phyloP scores from a whole-genome alignment of 2,113 vertebrate species.

The Notarius quadriscutis region DNA sequence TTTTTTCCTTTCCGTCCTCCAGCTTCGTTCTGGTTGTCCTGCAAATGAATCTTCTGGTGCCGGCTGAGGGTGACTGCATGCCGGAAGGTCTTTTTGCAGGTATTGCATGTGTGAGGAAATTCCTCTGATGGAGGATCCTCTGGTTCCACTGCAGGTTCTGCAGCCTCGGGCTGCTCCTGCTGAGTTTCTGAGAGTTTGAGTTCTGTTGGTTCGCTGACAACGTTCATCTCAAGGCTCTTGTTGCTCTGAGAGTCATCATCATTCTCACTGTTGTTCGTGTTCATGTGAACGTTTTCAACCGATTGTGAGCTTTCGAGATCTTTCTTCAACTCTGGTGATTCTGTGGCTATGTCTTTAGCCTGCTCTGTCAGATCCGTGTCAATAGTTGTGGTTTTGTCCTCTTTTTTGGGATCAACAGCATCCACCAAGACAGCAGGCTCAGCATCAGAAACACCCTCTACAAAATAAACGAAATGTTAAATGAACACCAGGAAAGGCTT shows the following conservation, averaged over 20 bases:
- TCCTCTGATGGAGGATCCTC: slow-evolving; percentile 67
- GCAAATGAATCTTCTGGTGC: slow-evolving; percentile 84
- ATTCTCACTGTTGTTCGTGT: slow-evolving; percentile 22
- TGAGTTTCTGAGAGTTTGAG: slow-evolving; percentile 78
- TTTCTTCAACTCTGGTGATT: slow-evolving; percentile 32
- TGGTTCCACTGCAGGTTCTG: slow-evolving; percentile 1
- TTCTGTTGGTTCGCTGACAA: slow-evolving; percentile 90
- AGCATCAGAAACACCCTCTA: slow-evolving; percentile 84
- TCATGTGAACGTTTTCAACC: neutral
- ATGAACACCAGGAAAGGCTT: neutral
- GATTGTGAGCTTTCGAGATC: slow-evolving; percentile 35
- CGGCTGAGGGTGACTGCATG: slow-evolving; percentile 87
- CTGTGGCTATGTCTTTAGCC: slow-evolving; percentile 52
- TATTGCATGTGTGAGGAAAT: slow-evolving; percentile 76
- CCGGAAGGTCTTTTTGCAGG: slow-evolving; percentile 92
- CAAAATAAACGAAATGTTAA: neutral
- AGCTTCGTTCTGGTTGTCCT: slow-evolving; percentile 42
- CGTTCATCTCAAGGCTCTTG: slow-evolving; percentile 92
- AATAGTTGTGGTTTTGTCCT: slow-evolving; percentile 7
- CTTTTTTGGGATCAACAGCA: slow-evolving; percentile 66
- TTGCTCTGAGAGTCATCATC: slow-evolving; percentile 89
- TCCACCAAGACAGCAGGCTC: slow-evolving; percentile 70
- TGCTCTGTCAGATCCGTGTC: slow-evolving; percentile 42
- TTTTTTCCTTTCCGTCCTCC: slow-evolving; percentile 30
- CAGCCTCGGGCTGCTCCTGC: slow-evolving; percentile 18